A percentile compares a stretch with the other conserved stretches of the same genome.
phyloP scores from a whole-genome alignment of 2,888 invertebrate species.

The Trachelus stipa region DNA sequence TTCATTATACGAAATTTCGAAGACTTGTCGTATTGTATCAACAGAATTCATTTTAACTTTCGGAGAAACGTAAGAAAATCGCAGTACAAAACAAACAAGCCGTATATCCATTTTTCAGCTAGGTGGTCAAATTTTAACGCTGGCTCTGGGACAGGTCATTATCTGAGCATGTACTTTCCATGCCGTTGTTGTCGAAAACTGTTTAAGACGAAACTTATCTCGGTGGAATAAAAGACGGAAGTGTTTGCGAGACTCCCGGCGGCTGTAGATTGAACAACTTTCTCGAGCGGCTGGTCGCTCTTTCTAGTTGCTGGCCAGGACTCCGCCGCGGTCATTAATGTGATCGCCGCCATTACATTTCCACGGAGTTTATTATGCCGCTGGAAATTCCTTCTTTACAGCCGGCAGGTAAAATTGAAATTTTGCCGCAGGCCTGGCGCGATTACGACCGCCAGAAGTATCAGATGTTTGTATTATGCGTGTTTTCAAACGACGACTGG shows the following conservation, averaged over 20 bases:
- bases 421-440: background rate
- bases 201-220: background rate
- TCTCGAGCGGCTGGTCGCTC: constrained; percentile 22
- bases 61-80: background rate
- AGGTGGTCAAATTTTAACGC: background rate
- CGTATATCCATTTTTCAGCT: background rate
- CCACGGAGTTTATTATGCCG: background rate
- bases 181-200: background rate
- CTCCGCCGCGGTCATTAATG: background rate
- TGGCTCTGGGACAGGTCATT: background rate
- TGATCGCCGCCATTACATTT: background rate
- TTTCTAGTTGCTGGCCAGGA: constrained; percentile 1
- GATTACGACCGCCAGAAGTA: background rate
- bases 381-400: background rate
- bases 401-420: background rate
- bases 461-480: background rate
- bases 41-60: background rate
- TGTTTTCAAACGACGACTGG: background rate
- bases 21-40: background rate
- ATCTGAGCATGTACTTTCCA: background rate
- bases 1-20: background rate
- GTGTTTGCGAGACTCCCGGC: constrained; percentile 22
- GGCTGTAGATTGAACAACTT: constrained; percentile 26
- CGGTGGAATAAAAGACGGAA: constrained; percentile 33
- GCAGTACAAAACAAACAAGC: background rate